phyloP scores from a whole-genome alignment of 2,113 vertebrate species.

The Tragelaphus buxtoni region DNA sequence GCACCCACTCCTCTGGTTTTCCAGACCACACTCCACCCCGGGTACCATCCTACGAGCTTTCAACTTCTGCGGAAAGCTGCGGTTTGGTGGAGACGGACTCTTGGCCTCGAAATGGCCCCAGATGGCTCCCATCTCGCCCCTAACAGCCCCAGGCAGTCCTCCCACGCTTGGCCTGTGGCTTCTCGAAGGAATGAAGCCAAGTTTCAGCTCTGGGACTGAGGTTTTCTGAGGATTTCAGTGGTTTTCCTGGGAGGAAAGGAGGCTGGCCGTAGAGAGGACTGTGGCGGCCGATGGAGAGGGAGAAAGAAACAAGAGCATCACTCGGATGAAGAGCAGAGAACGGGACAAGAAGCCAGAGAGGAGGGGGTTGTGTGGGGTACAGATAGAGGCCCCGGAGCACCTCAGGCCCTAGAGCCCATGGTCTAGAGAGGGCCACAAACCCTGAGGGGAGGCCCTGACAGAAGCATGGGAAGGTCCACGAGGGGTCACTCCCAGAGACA shows the following conservation, averaged over 20 bases:
- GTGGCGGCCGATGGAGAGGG: not conserved
- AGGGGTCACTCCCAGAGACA: not conserved
- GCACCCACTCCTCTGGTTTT: not conserved
- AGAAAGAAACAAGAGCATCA: not conserved
- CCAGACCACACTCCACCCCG: not conserved
- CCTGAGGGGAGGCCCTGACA: not conserved
- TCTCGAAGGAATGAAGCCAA: not conserved
- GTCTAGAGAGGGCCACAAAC: not conserved
- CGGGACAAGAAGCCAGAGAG: not conserved
- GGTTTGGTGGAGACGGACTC: not conserved
- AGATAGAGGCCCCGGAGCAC: rapidly evolving
- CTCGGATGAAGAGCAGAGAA: not conserved
- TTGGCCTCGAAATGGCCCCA: not conserved
- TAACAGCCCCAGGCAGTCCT: not conserved
- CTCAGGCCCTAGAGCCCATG: rapidly evolving
- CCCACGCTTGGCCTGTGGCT: not conserved
- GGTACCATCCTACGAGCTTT: not conserved
- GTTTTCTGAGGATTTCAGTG: not conserved
- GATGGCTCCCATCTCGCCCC: not conserved
- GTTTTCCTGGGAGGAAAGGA: not conserved
- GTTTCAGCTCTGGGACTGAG: not conserved
- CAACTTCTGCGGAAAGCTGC: not conserved
- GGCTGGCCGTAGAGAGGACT: not conserved
- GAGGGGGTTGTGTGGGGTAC: not conserved
- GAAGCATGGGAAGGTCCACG: not conserved